Conservation (phyloP, 1,140 invertebrate species). For the Oryctes rhinoceros region DNA sequence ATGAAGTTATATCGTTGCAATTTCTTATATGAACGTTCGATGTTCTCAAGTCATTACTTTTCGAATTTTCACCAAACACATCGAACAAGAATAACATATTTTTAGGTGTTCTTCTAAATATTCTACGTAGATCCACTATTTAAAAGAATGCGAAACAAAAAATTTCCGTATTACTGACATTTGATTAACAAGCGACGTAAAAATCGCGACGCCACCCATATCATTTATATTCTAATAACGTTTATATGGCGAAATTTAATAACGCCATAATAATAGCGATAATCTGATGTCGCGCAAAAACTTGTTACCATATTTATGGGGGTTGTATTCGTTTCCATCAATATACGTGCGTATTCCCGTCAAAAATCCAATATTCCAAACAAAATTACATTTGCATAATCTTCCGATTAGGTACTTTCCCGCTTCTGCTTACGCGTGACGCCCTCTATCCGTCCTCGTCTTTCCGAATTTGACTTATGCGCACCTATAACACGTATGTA, state of each 20-base stretch:
- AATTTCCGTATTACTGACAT: too few species aligned
- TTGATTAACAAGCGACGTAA: too few species aligned
- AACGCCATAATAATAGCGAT: slow-evolving; percentile 18
- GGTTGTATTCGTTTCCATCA: slow-evolving; percentile 19
- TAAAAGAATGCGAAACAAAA: too few species aligned
- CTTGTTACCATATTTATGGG: slow-evolving; percentile 42
- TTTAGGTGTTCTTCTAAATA: too few species aligned
- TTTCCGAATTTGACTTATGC: neutral
- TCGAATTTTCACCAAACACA: too few species aligned
- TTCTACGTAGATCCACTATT: too few species aligned
- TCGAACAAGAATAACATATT: too few species aligned
- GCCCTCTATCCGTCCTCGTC: neutral
- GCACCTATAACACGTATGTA: neutral
- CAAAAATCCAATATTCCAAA: slow-evolving; percentile 59
- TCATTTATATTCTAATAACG: too few species aligned
- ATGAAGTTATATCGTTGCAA: too few species aligned
- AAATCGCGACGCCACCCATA: too few species aligned
- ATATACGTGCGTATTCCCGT: slow-evolving; percentile 18
- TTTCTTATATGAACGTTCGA: too few species aligned
- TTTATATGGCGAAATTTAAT: neutral
- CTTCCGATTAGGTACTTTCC: slow-evolving; percentile 54
- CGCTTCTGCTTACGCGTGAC: neutral
- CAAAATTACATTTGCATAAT: slow-evolving; percentile 60
- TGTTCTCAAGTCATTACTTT: too few species aligned
- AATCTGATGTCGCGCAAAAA: slow-evolving; percentile 7